These are phyloP conservation scores for Pseudomyrmex flavicornis DNA, from an alignment of 1,140 invertebrate species.

Conservation along the genomic window DNA sequence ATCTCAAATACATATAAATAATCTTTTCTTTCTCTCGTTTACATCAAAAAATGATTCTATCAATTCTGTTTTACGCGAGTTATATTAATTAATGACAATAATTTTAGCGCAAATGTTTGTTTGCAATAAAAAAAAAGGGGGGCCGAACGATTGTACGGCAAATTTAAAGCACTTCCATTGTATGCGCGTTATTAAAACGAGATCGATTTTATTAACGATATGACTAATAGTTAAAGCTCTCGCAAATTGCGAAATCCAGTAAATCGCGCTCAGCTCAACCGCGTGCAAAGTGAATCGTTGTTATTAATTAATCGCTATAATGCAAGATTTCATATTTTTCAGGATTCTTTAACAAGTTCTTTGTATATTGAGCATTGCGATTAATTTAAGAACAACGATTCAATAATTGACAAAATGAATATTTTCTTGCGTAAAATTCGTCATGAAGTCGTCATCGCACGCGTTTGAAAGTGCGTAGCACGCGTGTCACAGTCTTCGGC, in stretches of 20 bases:
- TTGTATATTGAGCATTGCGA: not conserved
- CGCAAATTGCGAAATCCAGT: not conserved
- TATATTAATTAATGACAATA: not conserved
- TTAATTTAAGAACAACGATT: slow-evolving; percentile 12
- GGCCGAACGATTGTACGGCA: not conserved
- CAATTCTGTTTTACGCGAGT: slow-evolving; percentile 18
- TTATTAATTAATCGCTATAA: not conserved
- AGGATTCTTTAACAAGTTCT: not conserved
- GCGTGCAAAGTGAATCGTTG: not conserved
- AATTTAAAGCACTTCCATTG: not conserved
- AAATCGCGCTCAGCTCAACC: not conserved
- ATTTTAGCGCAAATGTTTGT: too few species aligned
- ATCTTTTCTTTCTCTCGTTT: slow-evolving; percentile 2
- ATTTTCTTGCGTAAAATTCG: not conserved
- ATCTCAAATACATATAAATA: slow-evolving; percentile 44
- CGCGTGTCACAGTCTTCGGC: slow-evolving; percentile 8
- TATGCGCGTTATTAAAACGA: not conserved
- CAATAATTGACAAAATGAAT: not conserved
- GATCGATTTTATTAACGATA: too few species aligned
- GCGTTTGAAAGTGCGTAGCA: slow-evolving; percentile 14
- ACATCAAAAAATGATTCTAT: not conserved
- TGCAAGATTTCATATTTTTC: not conserved
- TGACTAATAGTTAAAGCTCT: not conserved
- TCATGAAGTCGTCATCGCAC: not conserved
- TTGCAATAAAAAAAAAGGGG: too few species aligned